Percentiles rank a stretch among this genome's conserved stretches.
Evolutionary conservation across 2,797 vertebrate species (phyloP).

Genomic region (Neosilurus hyrtlii): DNA sequence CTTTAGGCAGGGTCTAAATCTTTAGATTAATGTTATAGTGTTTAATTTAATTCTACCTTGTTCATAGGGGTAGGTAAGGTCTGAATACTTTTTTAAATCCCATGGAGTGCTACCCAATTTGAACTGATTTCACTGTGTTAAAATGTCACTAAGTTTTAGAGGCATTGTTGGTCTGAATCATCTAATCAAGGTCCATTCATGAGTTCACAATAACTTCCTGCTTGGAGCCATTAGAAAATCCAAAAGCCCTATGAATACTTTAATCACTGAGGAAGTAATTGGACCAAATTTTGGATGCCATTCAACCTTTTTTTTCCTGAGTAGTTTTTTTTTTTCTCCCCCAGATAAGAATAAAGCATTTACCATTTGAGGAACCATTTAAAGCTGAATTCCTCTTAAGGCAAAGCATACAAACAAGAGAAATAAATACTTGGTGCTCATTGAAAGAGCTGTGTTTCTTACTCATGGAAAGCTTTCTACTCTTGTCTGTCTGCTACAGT

Average conservation of each 20-base stretch:
- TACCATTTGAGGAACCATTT: background rate
- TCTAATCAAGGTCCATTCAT: slow-evolving; percentile 44
- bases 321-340: slow-evolving; percentile 9
- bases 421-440: background rate
- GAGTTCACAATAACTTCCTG: slow-evolving; percentile 32
- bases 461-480: slow-evolving; percentile 3
- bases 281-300: slow-evolving; percentile 16
- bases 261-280: slow-evolving; percentile 36
- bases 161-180: slow-evolving; percentile 24
- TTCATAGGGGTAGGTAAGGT: background rate
- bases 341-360: slow-evolving; percentile 5
- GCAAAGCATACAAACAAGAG: slow-evolving; percentile 2
- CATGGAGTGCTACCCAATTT: background rate
- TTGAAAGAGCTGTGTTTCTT: slow-evolving; percentile 4
- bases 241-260: slow-evolving; percentile 35
- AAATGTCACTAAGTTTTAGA: slow-evolving; percentile 23
- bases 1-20: too few relatives aligned
- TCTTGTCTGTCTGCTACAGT: slow-evolving; percentile 23
- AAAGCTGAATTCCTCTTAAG: slow-evolving; percentile 16
- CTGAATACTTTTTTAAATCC: background rate
- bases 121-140: background rate
- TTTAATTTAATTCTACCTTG: background rate
- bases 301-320: background rate
- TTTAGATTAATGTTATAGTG: background rate
- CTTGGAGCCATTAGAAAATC: slow-evolving; percentile 31